A percentile compares a stretch with the other conserved stretches of the same genome.
These are phyloP conservation scores for Calliphora vomitoria DNA, from an alignment of 2,888 invertebrate species.

Conservation along the genomic window DNA sequence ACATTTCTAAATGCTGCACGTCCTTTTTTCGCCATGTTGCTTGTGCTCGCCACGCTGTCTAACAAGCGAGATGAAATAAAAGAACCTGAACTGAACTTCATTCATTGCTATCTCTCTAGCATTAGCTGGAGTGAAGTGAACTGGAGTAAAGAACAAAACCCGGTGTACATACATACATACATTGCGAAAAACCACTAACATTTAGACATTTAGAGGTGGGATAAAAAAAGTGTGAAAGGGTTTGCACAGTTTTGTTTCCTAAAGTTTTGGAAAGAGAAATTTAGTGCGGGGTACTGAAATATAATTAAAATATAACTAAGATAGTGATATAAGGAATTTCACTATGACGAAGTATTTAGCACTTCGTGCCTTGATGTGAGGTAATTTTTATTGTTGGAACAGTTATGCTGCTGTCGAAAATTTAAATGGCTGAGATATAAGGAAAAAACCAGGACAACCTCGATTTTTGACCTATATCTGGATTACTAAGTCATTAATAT, in stretches of 20 bases:
- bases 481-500: no score
- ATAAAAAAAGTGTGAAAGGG: slow-evolving; percentile 15
- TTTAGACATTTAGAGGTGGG: slow-evolving; percentile 26
- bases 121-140: slow-evolving; percentile 62
- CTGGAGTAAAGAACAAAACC: slow-evolving; percentile 31
- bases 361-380: no score
- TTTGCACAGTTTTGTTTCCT: neutral
- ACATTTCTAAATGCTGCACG: slow-evolving; percentile 60
- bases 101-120: slow-evolving; percentile 58
- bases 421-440: no score
- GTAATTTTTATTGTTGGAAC: no score
- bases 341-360: no score
- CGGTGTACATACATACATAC: slow-evolving; percentile 14
- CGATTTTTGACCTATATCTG: no score
- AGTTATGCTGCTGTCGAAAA: no score
- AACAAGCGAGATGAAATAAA: slow-evolving; percentile 19
- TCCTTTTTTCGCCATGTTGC: neutral
- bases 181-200: slow-evolving; percentile 41
- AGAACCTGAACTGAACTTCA: slow-evolving; percentile 63
- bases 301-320: no score
- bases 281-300: no score
- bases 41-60: neutral
- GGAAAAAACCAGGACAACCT: no score
- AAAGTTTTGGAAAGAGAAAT: no score
- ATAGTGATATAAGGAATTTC: no score